Percentiles rank a stretch among this genome's conserved stretches.
Evolutionary conservation across 1,140 invertebrate genomes (phyloP).

Genomic region (Zaprionus nigranus): DNA sequence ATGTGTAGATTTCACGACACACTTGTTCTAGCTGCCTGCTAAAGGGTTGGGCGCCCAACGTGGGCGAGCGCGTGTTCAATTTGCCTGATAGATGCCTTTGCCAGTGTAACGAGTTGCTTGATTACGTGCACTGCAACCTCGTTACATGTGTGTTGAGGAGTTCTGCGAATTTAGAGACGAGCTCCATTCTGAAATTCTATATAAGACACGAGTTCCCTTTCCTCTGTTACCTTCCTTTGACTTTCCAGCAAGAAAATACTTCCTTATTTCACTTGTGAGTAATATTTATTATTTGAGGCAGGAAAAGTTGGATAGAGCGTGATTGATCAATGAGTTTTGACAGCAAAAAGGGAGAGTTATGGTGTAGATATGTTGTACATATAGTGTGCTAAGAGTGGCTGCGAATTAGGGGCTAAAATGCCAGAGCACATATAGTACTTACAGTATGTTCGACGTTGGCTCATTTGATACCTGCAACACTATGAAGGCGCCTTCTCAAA

Average conservation of each 20-base stretch:
- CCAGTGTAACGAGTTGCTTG: conserved; percentile 55
- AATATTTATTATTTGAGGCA: neutral
- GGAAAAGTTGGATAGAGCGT: neutral
- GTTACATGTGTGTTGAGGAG: conserved; percentile 23
- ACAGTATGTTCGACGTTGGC: no score
- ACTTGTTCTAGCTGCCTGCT: conserved; percentile 44
- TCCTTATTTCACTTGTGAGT: neutral
- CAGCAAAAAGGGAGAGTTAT: neutral
- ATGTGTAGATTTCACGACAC: conserved; percentile 36
- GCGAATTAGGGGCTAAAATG: no score
- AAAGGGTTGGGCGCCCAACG: conserved; percentile 50
- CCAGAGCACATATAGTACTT: no score
- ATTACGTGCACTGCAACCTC: conserved; percentile 37
- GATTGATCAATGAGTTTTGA: neutral
- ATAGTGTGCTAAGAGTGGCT: neutral
- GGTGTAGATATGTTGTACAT: neutral
- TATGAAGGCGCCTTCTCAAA: no score
- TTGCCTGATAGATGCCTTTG: conserved; percentile 66
- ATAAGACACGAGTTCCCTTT: neutral
- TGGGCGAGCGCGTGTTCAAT: conserved; percentile 69
- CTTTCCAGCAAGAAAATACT: neutral
- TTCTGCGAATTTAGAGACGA: conserved; percentile 38
- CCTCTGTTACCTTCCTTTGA: neutral
- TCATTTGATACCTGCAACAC: no score
- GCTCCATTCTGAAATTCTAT: conserved; percentile 20